Base-by-base conservation (phyloP, 2,113 vertebrate species). In the Atherinomorus stipes region DNA sequence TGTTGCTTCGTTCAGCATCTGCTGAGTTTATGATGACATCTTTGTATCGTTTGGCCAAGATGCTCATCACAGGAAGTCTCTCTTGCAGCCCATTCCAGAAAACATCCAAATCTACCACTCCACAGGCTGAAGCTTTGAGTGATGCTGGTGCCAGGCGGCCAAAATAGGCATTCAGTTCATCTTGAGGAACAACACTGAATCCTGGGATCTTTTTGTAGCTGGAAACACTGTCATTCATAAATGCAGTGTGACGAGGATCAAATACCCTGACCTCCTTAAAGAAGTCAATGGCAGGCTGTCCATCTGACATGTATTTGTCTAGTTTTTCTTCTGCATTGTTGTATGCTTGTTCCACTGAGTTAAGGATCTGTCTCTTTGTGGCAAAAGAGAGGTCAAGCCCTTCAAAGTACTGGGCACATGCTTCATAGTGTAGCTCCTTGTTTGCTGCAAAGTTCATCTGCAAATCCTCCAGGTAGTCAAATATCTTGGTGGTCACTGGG, bases 291-390 rank as follows among this genome's bases (percentile, higher is more conserved):
- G 28, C 28, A 31, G n/a, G n/a, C n/a, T n/a, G n/a, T n/a, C n/a
- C n/a, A n/a, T n/a, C n/a, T n/a, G n/a, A n/a, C n/a, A n/a, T n/a
- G n/a, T n/a, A n/a, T n/a, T n/a, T n/a, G n/a, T n/a, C n/a, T n/a
- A n/a, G n/a, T n/a, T n/a, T n/a, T n/a, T n/a, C n/a, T n/a, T n/a
- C n/a, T n/a, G n/a, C n/a, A n/a, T n/a, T n/a, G n/a, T n/a, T n/a
- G n/a, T 31, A 31, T 31, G 28, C 28, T 31, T 31, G 28, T 7
- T 31, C 28, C 28, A 37, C 54, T 57, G 28, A 4, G 54, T n/a
- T n/a, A 18, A 58, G 31, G 7, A 37, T 38, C 21, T 71, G 38
- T 47, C 51, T 56, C 7, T 73, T 73, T 31, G 60, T 37, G 18
- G 19, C 47, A n/a, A 21, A n/a, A 21, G 47, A 6, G 1, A 49